These are phyloP conservation scores for Ptycholaimellus sp. DNA, from an alignment of 2,888 invertebrate genomes.

Conservation along the genomic window DNA sequence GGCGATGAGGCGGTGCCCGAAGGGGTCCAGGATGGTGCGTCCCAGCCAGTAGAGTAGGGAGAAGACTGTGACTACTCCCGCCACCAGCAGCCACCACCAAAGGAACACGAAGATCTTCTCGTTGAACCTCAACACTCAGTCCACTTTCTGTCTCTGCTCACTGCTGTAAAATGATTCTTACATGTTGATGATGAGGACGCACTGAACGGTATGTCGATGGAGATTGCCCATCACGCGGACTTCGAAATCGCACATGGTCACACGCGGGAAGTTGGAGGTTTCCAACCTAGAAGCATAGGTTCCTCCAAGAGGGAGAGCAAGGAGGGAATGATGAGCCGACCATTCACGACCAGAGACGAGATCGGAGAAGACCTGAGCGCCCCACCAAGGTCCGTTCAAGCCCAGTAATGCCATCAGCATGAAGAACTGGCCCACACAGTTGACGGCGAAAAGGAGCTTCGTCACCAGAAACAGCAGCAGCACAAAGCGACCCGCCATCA, in stretches of 20 bases:
- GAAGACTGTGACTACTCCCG: slow-evolving; percentile 11
- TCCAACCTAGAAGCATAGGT: too few species aligned
- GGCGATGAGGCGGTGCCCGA: slow-evolving; percentile 6
- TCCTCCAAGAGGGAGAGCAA: too few species aligned
- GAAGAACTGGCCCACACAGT: slow-evolving; percentile 19
- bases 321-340: too few species aligned
- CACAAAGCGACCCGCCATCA: too few species aligned
- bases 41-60: slow-evolving; percentile 15
- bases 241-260: slow-evolving; percentile 24
- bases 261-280: slow-evolving; percentile 21
- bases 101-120: slow-evolving; percentile 22
- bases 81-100: slow-evolving; percentile 22
- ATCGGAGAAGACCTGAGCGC: slow-evolving; percentile 17
- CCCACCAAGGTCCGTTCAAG: slow-evolving; percentile 19
- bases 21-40: slow-evolving; percentile 5
- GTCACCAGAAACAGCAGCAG: slow-evolving; percentile 13
- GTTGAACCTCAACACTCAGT: too few species aligned
- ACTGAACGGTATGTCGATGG: slow-evolving; percentile 23
- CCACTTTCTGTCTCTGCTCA: too few species aligned
- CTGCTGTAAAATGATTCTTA: too few species aligned
- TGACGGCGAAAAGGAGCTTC: slow-evolving; percentile 18
- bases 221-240: slow-evolving; percentile 21
- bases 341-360: slow-evolving; percentile 19
- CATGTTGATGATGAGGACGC: slow-evolving; percentile 16
- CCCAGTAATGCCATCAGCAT: slow-evolving; percentile 20